A percentile compares a stretch with the other conserved stretches of the same genome.
These are phyloP conservation scores for Marasmarcha lunaedactyla DNA, from an alignment of 2,888 invertebrate genomes.

Conservation along the genomic window DNA sequence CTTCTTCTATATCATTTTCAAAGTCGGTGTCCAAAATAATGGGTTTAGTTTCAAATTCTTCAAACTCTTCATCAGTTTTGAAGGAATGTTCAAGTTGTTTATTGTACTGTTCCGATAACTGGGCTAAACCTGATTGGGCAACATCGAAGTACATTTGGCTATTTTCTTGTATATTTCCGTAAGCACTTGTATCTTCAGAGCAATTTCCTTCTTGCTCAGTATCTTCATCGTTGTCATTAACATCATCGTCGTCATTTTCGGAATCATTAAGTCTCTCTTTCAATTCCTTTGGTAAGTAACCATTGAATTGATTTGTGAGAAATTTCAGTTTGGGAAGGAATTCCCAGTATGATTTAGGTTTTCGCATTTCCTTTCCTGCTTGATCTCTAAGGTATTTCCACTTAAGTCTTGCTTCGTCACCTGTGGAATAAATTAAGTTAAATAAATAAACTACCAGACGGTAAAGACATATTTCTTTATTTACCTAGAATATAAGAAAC, in stretches of 20 bases:
- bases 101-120: too few relatives aligned
- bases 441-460: too few relatives aligned
- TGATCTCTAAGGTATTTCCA: conserved; percentile 62
- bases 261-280: conserved; percentile 23
- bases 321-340: conserved; percentile 51
- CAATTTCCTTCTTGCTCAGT: conserved; percentile 31
- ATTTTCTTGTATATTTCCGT: background rate
- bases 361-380: conserved; percentile 54
- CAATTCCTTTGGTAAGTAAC: conserved; percentile 43
- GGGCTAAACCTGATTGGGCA: conserved; percentile 31
- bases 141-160: conserved; percentile 34
- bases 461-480: too few relatives aligned
- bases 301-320: conserved; percentile 54
- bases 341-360: conserved; percentile 55
- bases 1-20: conserved; percentile 49
- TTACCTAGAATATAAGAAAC: too few relatives aligned
- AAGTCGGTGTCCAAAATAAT: conserved; percentile 60
- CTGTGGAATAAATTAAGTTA: conserved; percentile 29
- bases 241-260: conserved; percentile 23
- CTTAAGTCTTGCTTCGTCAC: conserved; percentile 57
- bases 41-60: conserved; percentile 60
- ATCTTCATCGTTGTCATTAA: conserved; percentile 23
- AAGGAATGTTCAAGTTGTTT: conserved; percentile 5
- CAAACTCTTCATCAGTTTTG: conserved; percentile 52
- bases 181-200: conserved; percentile 21